phyloP scores from a whole-genome alignment of 2,888 invertebrate genomes.

The Timema podura region DNA sequence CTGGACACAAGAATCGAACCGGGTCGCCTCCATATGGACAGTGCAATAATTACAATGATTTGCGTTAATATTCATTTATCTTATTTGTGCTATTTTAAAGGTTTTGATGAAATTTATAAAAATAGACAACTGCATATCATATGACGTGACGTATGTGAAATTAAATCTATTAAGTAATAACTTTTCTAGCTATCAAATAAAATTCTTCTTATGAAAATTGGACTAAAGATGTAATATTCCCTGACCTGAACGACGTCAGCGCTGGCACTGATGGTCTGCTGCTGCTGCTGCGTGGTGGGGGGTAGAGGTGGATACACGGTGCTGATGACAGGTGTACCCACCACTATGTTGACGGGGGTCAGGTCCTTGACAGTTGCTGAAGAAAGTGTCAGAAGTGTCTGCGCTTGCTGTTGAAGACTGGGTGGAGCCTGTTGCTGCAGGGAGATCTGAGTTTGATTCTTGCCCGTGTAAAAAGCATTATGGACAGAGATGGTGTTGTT shows the following conservation, averaged over 20 bases:
- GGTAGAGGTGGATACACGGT: slow-evolving; percentile 48
- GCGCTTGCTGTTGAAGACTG: slow-evolving; percentile 24
- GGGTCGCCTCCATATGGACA: too few species aligned
- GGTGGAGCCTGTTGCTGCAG: slow-evolving; percentile 9
- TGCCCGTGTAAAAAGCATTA: slow-evolving; percentile 45
- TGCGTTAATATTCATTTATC: too few species aligned
- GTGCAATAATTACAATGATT: too few species aligned
- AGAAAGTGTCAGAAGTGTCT: slow-evolving; percentile 30
- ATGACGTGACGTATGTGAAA: too few species aligned
- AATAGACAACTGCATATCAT: too few species aligned
- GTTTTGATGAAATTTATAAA: too few species aligned
- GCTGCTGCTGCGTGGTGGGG: slow-evolving; percentile 44
- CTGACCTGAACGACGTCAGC: slow-evolving; percentile 54
- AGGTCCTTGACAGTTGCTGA: slow-evolving; percentile 24
- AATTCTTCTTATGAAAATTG: too few species aligned
- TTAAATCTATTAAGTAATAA: too few species aligned
- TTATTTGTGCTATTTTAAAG: too few species aligned
- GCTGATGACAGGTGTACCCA: slow-evolving; percentile 44
- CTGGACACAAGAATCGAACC: too few species aligned
- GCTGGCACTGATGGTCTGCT: slow-evolving; percentile 49
- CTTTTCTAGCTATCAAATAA: too few species aligned
- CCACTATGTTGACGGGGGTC: slow-evolving; percentile 35
- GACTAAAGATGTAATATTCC: too few species aligned
- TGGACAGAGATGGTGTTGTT: slow-evolving; percentile 45
- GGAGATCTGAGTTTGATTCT: neutral